Evolutionary conservation across 2,797 vertebrate species (phyloP).

Genomic region (Syngnathus rostellatus): DNA sequence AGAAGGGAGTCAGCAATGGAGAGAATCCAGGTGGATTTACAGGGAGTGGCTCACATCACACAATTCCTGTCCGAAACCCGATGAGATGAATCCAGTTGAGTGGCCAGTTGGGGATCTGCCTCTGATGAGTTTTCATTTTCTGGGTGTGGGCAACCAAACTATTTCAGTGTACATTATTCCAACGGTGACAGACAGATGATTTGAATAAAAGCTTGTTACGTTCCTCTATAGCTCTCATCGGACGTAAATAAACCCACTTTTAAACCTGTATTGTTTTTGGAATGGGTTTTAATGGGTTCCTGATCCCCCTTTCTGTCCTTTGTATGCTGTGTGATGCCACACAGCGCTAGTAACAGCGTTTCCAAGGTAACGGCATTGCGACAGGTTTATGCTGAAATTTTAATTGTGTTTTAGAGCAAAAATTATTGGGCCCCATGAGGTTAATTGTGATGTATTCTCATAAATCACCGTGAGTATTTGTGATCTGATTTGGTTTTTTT

Average conservation of each 20-base stretch:
- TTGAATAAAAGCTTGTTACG: not conserved
- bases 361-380: not conserved
- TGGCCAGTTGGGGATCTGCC: slow-evolving; percentile 34
- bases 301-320: not conserved
- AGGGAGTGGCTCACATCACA: slow-evolving; percentile 41
- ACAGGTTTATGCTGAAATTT: not conserved
- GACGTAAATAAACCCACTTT: not conserved
- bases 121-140: slow-evolving; percentile 39
- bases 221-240: not conserved
- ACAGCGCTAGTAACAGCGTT: not conserved
- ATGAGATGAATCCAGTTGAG: slow-evolving; percentile 38
- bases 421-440: not conserved
- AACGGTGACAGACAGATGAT: not conserved
- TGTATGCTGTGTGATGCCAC: not conserved
- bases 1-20: slow-evolving; percentile 24
- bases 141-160: slow-evolving; percentile 22
- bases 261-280: not conserved
- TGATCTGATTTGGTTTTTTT: not conserved
- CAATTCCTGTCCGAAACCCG: slow-evolving; percentile 34
- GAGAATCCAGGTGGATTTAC: slow-evolving; percentile 13
- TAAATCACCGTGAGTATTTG: not conserved
- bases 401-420: not conserved
- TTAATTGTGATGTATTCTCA: not conserved
- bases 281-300: not conserved
- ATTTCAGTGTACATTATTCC: no score